Evolutionary conservation across 2,888 invertebrate species (phyloP).

Genomic region (Seira sanloemensis): DNA sequence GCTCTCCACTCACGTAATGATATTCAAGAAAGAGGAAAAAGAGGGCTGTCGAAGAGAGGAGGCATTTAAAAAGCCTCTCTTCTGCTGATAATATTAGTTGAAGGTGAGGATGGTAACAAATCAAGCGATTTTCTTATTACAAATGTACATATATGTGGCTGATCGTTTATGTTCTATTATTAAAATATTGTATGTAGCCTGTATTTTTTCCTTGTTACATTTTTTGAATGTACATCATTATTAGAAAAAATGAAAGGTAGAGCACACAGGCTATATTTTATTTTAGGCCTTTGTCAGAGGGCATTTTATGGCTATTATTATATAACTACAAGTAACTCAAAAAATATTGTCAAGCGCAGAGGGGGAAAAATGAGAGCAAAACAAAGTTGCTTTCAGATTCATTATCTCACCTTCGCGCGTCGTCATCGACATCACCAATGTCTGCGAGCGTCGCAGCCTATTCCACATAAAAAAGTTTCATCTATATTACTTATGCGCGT

Average conservation of each 20-base stretch:
- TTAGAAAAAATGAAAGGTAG: no score
- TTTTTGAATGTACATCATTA: neutral
- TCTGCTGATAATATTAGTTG: neutral
- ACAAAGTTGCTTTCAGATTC: conserved; percentile 31
- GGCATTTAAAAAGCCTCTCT: neutral
- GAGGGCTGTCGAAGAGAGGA: neutral
- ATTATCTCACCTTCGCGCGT: conserved; percentile 25
- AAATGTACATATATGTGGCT: neutral
- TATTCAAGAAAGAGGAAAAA: neutral
- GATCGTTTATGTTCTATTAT: neutral
- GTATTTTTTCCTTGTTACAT: neutral
- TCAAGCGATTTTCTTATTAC: conserved; percentile 38
- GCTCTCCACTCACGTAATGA: neutral
- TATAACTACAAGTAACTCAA: neutral
- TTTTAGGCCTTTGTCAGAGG: neutral
- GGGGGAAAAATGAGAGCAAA: no score
- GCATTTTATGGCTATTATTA: neutral
- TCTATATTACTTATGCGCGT: no score
- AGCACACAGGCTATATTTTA: neutral
- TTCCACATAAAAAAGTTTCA: neutral
- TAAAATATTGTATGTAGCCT: neutral
- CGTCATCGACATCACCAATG: conserved; percentile 13
- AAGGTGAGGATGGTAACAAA: neutral
- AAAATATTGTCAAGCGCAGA: conserved; percentile 16
- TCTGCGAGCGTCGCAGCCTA: neutral